Evolutionary conservation across 2,113 vertebrate species (phyloP).

Genomic region (Rhinichthys klamathensis): DNA sequence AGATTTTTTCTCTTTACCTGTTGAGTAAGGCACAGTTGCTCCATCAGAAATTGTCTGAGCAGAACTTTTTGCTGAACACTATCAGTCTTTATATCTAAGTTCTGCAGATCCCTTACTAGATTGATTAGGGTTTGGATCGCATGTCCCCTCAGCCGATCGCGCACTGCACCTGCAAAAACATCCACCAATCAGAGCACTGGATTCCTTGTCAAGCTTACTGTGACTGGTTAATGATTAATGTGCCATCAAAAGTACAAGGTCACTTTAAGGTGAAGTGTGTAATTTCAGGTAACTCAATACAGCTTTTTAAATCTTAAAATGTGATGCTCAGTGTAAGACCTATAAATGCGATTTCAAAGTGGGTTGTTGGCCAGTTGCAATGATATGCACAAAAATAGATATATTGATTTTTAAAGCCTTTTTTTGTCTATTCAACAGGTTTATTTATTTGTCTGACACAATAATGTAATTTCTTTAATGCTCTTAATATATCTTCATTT

Average conservation of each 20-base stretch:
- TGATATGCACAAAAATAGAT: too few relatives aligned
- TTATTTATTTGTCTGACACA: too few relatives aligned
- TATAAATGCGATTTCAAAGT: not conserved
- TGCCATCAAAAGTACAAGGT: not conserved
- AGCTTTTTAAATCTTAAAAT: not conserved
- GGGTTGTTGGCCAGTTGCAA: too few relatives aligned
- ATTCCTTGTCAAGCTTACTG: not conserved
- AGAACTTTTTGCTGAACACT: slow-evolving; percentile 33
- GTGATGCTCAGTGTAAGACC: not conserved
- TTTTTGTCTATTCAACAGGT: too few relatives aligned
- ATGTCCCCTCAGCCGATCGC: slow-evolving; percentile 24
- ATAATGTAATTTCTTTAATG: too few relatives aligned
- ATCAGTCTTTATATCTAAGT: slow-evolving; percentile 27
- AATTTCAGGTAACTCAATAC: not conserved
- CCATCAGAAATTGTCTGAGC: slow-evolving; percentile 38
- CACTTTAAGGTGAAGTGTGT: not conserved
- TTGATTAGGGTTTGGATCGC: slow-evolving; percentile 30
- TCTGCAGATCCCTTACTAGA: slow-evolving; percentile 44
- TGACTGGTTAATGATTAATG: not conserved
- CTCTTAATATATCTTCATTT: too few relatives aligned
- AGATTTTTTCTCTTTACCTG: slow-evolving; percentile 39
- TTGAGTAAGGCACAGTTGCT: slow-evolving; percentile 14
- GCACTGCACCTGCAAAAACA: slow-evolving; percentile 39
- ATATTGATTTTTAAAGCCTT: too few relatives aligned
- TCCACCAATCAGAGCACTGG: not conserved